Percentiles rank a stretch among this genome's conserved stretches.
Conservation (phyloP, 2,888 invertebrate genomes). For the Ormyrus pomaceus region DNA sequence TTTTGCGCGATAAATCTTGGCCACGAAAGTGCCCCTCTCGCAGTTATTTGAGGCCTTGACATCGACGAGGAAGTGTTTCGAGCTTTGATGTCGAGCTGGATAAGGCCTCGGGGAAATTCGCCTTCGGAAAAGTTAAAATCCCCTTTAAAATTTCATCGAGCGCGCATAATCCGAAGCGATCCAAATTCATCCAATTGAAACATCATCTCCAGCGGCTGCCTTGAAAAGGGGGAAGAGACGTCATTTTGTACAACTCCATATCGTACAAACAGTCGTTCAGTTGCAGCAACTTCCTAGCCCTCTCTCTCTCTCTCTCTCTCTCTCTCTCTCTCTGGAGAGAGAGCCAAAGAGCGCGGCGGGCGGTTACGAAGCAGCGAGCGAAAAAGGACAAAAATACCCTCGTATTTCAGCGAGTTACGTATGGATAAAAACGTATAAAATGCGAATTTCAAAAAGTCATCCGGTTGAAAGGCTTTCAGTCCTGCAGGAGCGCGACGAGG, state of each 20-base stretch:
- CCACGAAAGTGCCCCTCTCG: too few species aligned
- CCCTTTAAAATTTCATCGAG: too few species aligned
- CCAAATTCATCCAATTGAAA: conserved; percentile 21
- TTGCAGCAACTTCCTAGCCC: conserved; percentile 5
- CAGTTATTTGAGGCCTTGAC: too few species aligned
- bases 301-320: conserved; percentile 7
- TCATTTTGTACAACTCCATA: conserved; percentile 9
- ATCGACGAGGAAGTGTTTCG: too few species aligned
- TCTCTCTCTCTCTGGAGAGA: conserved; percentile 6
- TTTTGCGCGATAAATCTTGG: background rate
- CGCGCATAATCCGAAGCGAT: background rate
- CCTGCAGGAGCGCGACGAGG: background rate
- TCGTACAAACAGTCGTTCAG: conserved; percentile 9
- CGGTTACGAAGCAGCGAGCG: background rate
- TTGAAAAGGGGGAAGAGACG: conserved; percentile 1
- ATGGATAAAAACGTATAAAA: conserved; percentile 49
- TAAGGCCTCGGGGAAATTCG: too few species aligned
- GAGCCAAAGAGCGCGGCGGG: background rate
- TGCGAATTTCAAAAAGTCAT: conserved; percentile 56
- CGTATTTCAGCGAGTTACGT: conserved; percentile 42
- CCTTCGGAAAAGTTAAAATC: too few species aligned
- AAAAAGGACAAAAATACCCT: conserved; percentile 21
- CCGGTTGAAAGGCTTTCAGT: conserved; percentile 53
- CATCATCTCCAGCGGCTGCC: background rate
- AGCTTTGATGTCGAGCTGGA: too few species aligned